Conservation (phyloP, 1,140 invertebrate species). For the Latrodectus geometricus region DNA sequence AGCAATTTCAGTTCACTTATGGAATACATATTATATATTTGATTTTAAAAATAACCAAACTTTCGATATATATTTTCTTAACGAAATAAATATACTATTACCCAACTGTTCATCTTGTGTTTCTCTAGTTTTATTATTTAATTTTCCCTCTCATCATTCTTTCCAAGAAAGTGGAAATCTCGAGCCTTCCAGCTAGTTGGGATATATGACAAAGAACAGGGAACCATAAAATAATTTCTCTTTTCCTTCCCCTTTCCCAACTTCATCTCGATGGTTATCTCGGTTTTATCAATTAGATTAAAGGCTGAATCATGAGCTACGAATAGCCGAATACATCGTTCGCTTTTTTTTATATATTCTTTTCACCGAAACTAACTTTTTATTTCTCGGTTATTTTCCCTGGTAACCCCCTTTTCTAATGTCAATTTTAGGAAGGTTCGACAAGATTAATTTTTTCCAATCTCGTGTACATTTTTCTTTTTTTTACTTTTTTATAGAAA, state of each 20-base stretch:
- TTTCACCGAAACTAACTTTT: not conserved
- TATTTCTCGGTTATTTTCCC: not conserved
- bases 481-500: not conserved
- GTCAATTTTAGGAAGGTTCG: not conserved
- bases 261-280: constrained; percentile 12
- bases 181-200: not conserved
- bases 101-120: no score
- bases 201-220: not conserved
- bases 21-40: no score
- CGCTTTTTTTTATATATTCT: no score
- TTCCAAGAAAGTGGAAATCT: not conserved
- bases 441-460: not conserved
- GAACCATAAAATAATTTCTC: constrained; percentile 6
- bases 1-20: no score
- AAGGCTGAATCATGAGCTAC: constrained; percentile 34
- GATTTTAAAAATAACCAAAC: no score
- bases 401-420: not conserved
- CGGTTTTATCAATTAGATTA: constrained; percentile 55
- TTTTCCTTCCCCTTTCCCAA: not conserved
- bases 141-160: not conserved
- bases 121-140: not conserved
- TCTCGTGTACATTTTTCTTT: not conserved
- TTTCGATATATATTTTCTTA: no score
- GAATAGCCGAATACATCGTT: constrained; percentile 19
- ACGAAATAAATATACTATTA: no score